A percentile compares a stretch with the other conserved stretches of the same genome.
Evolutionary conservation across 2,113 vertebrate genomes (phyloP).

Genomic region (Callorhinus ursinus): DNA sequence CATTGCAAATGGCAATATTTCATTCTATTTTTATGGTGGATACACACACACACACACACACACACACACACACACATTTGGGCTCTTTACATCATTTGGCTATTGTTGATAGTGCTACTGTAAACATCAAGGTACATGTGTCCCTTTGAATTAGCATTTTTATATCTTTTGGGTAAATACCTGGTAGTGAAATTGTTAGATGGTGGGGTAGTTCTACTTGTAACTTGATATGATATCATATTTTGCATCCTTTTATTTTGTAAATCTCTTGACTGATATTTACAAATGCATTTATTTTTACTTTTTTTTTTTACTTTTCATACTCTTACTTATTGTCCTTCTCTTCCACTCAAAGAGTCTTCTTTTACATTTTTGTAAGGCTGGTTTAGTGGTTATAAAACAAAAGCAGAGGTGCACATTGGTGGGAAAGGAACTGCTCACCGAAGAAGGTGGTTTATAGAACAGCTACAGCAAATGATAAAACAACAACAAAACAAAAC

Average conservation of each 20-base stretch:
- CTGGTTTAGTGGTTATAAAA: background rate
- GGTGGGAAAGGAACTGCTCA: background rate
- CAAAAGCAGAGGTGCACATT: background rate
- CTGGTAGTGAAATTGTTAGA: too few relatives aligned
- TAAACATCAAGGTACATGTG: too few relatives aligned
- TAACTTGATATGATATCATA: background rate
- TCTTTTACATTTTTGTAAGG: background rate
- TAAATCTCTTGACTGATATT: background rate
- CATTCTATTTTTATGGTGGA: too few relatives aligned
- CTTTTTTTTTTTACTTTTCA: background rate
- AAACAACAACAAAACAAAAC: too few relatives aligned
- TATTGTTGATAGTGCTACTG: too few relatives aligned
- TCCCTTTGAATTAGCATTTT: too few relatives aligned
- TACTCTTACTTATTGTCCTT: background rate
- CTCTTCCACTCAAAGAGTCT: background rate
- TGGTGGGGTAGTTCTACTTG: too few relatives aligned
- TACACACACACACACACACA: too few relatives aligned
- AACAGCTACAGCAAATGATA: background rate
- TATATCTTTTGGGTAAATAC: too few relatives aligned
- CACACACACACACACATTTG: too few relatives aligned
- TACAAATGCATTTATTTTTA: background rate
- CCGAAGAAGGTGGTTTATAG: background rate
- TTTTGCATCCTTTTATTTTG: background rate
- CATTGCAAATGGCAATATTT: too few relatives aligned
- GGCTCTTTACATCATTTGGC: too few relatives aligned